phyloP scores from a whole-genome alignment of 2,113 vertebrate species.

The Gopherus evgoodei region DNA sequence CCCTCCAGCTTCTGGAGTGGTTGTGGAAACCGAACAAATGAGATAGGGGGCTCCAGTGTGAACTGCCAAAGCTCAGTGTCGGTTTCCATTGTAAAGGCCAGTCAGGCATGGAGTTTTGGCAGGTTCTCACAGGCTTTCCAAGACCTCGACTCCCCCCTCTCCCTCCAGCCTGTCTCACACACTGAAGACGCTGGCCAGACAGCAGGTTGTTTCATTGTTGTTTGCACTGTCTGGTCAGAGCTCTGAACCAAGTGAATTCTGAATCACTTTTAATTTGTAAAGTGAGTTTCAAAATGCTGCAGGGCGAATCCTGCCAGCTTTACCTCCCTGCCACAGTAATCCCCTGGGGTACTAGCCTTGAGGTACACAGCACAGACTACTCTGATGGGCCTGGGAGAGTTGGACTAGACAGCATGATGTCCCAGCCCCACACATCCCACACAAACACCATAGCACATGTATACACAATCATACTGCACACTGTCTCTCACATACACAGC shows the following conservation, averaged over 20 bases:
- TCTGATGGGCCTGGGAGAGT: background rate
- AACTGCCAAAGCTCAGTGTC: background rate
- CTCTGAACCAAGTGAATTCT: background rate
- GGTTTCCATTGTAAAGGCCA: background rate
- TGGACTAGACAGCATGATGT: background rate
- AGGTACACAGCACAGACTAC: background rate
- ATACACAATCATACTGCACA: background rate
- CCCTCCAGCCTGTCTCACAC: accelerated
- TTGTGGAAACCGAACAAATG: background rate
- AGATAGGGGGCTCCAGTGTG: background rate
- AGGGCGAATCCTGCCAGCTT: background rate
- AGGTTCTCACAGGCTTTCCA: accelerated
- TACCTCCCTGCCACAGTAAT: background rate
- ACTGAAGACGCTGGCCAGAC: background rate
- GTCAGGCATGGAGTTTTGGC: accelerated
- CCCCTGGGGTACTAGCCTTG: background rate
- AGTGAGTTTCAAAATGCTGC: background rate
- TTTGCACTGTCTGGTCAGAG: accelerated
- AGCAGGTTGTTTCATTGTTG: accelerated
- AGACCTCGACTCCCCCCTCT: accelerated
- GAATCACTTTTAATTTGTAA: background rate
- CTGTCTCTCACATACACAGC: background rate
- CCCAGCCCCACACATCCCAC: background rate
- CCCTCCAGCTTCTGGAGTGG: accelerated
- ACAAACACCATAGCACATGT: background rate